Conservation (phyloP, 2,888 invertebrate genomes). For the Drosophila setosimentum region DNA sequence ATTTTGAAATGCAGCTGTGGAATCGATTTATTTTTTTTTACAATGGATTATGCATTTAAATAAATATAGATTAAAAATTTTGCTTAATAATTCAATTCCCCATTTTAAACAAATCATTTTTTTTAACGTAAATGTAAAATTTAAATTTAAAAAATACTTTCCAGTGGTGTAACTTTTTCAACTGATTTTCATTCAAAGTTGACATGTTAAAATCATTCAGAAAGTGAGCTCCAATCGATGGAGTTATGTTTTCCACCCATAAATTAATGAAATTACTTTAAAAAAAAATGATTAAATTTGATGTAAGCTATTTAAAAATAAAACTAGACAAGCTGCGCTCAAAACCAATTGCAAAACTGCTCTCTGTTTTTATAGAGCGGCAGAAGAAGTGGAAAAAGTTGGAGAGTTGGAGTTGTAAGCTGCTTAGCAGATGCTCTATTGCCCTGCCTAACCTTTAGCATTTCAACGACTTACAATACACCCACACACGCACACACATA, state of each 20-base stretch:
- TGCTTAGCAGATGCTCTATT: constrained; percentile 68
- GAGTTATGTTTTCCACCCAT: too few relatives aligned
- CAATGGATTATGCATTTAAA: background rate
- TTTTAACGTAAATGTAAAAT: too few relatives aligned
- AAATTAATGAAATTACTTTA: too few relatives aligned
- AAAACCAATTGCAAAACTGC: constrained; percentile 43
- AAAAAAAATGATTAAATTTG: constrained; percentile 1
- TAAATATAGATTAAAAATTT: background rate
- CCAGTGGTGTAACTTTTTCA: too few relatives aligned
- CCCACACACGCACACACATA: background rate
- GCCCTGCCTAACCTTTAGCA: constrained; percentile 73
- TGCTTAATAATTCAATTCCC: too few relatives aligned
- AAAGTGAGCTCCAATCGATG: too few relatives aligned
- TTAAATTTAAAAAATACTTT: too few relatives aligned
- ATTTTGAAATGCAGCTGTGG: background rate
- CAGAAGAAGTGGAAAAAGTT: too few relatives aligned
- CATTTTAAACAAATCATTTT: background rate
- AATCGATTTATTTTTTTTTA: background rate
- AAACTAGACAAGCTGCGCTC: constrained; percentile 45
- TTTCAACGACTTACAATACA: constrained; percentile 65
- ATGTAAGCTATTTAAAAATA: constrained; percentile 55
- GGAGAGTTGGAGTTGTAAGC: constrained; percentile 45
- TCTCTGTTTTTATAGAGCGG: constrained; percentile 19
- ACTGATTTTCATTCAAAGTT: background rate
- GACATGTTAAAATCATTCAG: too few relatives aligned